These are phyloP conservation scores for Brachyhypopomus occidentalis DNA, from an alignment of 2,113 vertebrate genomes.

Conservation along the genomic window DNA sequence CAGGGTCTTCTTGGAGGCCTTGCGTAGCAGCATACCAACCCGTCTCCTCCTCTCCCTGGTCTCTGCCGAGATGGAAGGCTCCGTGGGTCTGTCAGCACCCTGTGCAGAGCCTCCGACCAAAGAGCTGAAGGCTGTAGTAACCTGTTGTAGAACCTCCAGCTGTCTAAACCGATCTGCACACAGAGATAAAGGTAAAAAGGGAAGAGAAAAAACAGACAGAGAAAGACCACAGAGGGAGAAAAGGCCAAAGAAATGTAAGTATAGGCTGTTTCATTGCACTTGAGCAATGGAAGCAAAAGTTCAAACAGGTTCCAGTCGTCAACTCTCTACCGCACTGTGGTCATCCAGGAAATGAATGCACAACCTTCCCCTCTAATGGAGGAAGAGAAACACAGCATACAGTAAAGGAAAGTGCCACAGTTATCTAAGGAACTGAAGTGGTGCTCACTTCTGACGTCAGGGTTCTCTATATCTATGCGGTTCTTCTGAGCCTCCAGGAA, in stretches of 20 bases:
- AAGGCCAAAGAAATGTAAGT: not conserved
- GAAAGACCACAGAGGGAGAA: not conserved
- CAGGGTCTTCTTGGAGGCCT: conserved; percentile 66
- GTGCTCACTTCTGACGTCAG: conserved; percentile 80
- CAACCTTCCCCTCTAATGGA: not conserved
- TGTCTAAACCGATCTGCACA: conserved; percentile 72
- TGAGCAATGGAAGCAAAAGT: not conserved
- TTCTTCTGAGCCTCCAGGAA: conserved; percentile 87
- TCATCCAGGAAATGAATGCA: conserved; percentile 23
- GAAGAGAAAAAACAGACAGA: not conserved
- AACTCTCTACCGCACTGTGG: conserved; percentile 1
- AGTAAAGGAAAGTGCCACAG: not conserved
- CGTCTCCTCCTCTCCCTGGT: conserved; percentile 62
- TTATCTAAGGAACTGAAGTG: not conserved
- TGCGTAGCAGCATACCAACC: conserved; percentile 62
- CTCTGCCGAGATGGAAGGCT: conserved; percentile 48
- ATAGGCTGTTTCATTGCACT: not conserved
- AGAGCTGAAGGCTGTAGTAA: conserved; percentile 70
- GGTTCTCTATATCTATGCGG: conserved; percentile 79
- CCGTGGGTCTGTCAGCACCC: not conserved
- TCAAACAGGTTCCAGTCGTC: not conserved
- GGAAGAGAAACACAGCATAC: not conserved
- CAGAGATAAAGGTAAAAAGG: not conserved
- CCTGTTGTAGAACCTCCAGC: conserved; percentile 75
- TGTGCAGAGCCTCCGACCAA: conserved; percentile 53